Evolutionary conservation across 2,797 vertebrate species (phyloP).

Genomic region (Pangasius krempfi): DNA sequence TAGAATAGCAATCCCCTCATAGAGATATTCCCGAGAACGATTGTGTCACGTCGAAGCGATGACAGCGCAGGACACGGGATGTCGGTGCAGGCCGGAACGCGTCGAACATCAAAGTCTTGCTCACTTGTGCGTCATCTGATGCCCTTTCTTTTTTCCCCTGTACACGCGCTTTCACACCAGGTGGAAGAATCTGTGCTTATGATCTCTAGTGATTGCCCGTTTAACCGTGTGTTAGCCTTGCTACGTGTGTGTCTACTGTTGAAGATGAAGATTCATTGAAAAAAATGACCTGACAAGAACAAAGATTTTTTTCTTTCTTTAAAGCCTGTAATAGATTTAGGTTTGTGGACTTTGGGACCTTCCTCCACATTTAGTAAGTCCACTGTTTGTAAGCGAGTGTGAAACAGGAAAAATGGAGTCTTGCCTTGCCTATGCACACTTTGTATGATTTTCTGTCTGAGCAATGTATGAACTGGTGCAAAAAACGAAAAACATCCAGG

Average conservation of each 20-base stretch:
- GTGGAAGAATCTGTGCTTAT: neutral
- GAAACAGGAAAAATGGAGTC: neutral
- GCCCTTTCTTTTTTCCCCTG: neutral
- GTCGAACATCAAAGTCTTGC: conserved; percentile 36
- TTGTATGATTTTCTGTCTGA: neutral
- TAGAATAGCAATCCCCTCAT: conserved; percentile 15
- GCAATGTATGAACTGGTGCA: neutral
- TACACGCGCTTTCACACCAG: neutral
- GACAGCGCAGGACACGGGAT: conserved; percentile 27
- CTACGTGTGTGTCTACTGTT: neutral
- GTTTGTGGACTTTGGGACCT: neutral
- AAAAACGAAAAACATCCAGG: neutral
- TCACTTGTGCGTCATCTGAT: conserved; percentile 17
- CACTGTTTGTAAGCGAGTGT: neutral
- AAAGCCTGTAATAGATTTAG: neutral
- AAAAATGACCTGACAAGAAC: neutral
- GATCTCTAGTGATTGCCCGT: conserved; percentile 39
- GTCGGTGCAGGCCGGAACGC: conserved; percentile 28
- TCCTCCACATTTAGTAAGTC: neutral
- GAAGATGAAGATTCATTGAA: neutral
- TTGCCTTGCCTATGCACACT: too few relatives aligned
- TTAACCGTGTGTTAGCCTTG: conserved; percentile 28
- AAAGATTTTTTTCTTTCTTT: neutral
- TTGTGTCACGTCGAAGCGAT: conserved; percentile 22
- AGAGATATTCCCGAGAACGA: neutral